Evolutionary conservation across 92 coral and sea anemone species (phyloP), one percentile per base, ranked within the genome.

Genomic region (Porites evermanni): DNA sequence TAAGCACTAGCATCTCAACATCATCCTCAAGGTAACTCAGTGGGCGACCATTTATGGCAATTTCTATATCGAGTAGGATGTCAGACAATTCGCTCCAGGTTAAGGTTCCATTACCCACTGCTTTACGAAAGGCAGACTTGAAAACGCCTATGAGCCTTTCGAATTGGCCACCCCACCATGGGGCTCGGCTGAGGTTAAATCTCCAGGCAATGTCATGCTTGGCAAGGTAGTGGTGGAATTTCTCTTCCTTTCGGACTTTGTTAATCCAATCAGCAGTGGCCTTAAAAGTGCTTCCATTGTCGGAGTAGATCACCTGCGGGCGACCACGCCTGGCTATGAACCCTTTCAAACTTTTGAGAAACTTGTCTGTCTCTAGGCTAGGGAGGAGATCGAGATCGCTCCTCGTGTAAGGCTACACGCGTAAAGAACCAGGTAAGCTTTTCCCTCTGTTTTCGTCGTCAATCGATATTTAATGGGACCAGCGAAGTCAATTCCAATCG

Each of bases 121-220:
- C 66, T 53, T 54, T 54, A 4, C 68, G 67, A 24, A 77, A 77
- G 66, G 81, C 81, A 19, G 81, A 77, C 81, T 77, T 77, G 67
- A 77, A 77, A 1, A 77, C 26, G 47, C 7, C 81, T 17, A 77
- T 77, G 7, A 77, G 26, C 51, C 81, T 72, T 8, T 71, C 72
- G 18, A 82, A 88, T 24, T 88, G 91, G 7, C 88, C 84, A 12
- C 92, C 81, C 92, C 85, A 89, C 92, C 92, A 84, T 9, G 88
- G 92, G 21, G 85, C 91, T n/a, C 85, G 81, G 44, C 92, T 70
- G 44, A 85, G 87, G 71, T 85, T 79, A 68, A 89, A 89, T 50
- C 81, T 63, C 89, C 87, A 89, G 4, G 51, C 68, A 26, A 89
- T 89, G 75, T 53, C 52, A 16, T 18, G 77, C 32, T 75, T 26